A percentile compares a stretch with the other conserved stretches of the same genome.
Conservation (phyloP, 2,113 vertebrate species). For the Perca fluviatilis region DNA sequence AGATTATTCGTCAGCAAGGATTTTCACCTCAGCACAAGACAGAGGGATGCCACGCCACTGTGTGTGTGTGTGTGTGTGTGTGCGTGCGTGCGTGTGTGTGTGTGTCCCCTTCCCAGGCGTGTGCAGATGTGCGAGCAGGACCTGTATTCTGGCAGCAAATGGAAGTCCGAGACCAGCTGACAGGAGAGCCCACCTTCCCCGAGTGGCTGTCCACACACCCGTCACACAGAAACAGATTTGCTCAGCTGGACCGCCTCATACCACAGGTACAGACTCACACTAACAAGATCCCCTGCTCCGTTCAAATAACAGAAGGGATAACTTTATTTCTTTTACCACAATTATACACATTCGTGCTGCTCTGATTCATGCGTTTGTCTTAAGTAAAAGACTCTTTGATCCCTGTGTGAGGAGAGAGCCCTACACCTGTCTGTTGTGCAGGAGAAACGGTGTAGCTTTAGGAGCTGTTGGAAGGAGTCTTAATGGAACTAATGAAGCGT, state of each 20-base stretch:
- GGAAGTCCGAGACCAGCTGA: slow-evolving; percentile 86
- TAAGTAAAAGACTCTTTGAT: slow-evolving; percentile 29
- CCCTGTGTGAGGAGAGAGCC: background rate
- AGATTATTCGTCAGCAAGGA: background rate
- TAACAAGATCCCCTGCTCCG: background rate
- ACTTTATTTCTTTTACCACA: background rate
- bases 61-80: slow-evolving; percentile 1
- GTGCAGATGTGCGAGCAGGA: slow-evolving; percentile 92
- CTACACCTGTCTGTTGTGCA: slow-evolving; percentile 24
- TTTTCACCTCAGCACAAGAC: slow-evolving; percentile 18
- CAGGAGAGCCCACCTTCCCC: slow-evolving; percentile 82
- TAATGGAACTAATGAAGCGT: slow-evolving; percentile 72
- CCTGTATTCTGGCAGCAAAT: slow-evolving; percentile 96
- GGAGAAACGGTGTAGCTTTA: slow-evolving; percentile 42
- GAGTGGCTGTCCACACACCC: slow-evolving; percentile 98
- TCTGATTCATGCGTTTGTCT: slow-evolving; percentile 4
- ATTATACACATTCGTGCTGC: background rate
- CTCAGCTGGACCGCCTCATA: slow-evolving; percentile 89
- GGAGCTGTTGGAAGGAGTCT: slow-evolving; percentile 48
- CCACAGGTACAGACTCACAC: slow-evolving; percentile 88
- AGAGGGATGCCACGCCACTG: slow-evolving; percentile 13
- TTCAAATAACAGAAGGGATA: background rate
- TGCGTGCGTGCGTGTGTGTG: background rate
- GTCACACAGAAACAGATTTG: slow-evolving; percentile 90
- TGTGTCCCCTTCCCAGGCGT: slow-evolving; percentile 85